phyloP scores from a whole-genome alignment of 2,888 invertebrate genomes.

The Hypolimnas misippus region DNA sequence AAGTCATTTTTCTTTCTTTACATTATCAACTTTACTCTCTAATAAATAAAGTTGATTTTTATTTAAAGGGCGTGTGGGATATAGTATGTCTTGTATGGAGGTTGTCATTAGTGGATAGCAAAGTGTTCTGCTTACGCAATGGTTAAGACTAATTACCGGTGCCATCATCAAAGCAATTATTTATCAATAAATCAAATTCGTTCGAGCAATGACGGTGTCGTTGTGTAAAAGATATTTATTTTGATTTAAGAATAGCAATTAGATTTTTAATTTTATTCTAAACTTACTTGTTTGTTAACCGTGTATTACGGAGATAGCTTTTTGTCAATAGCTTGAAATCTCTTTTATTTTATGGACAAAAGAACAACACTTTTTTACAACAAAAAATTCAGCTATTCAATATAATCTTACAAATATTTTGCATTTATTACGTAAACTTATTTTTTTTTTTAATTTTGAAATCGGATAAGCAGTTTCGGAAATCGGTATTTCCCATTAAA shows the following conservation, averaged over 20 bases:
- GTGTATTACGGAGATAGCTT: no score
- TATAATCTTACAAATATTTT: no score
- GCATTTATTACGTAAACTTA: no score
- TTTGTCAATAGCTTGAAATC: no score
- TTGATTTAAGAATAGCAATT: neutral
- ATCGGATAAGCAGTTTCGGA: no score
- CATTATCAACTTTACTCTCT: constrained; percentile 9
- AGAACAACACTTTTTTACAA: no score
- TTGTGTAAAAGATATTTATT: neutral
- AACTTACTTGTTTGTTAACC: neutral
- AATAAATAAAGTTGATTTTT: constrained; percentile 13
- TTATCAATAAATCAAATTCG: constrained; percentile 47
- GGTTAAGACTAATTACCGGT: constrained; percentile 49
- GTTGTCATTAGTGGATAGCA: constrained; percentile 49
- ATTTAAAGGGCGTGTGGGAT: neutral
- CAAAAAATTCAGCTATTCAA: no score
- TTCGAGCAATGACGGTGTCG: constrained; percentile 16
- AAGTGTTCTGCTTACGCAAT: constrained; percentile 48
- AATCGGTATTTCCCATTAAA: no score
- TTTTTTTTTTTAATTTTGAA: no score
- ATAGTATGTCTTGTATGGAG: constrained; percentile 4
- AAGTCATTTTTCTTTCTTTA: constrained; percentile 7
- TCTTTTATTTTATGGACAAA: no score
- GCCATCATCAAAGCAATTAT: constrained; percentile 47
- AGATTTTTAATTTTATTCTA: neutral